phyloP scores from a whole-genome alignment of 2,888 invertebrate species.

The Amphiduros pacificus region DNA sequence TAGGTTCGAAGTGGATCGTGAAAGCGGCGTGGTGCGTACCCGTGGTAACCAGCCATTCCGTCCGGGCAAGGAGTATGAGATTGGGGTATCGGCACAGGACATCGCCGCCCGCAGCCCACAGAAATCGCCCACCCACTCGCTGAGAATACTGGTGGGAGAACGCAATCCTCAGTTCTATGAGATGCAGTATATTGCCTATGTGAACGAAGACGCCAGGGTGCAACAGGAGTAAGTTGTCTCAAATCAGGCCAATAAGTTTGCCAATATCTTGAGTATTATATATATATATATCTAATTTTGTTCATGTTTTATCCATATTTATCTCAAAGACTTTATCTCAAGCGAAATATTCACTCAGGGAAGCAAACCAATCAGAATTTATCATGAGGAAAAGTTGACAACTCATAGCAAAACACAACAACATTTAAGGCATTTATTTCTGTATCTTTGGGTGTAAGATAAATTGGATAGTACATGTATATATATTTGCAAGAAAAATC shows the following conservation, averaged over 20 bases:
- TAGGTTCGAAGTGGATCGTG: conserved; percentile 90
- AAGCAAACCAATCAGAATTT: no score
- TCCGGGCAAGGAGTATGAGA: conserved; percentile 88
- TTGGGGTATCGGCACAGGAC: conserved; percentile 91
- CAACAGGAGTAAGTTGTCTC: conserved; percentile 22
- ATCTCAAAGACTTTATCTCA: no score
- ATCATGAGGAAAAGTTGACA: no score
- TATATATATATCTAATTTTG: neutral
- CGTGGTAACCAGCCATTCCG: conserved; percentile 28
- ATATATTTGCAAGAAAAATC: no score
- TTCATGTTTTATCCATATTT: neutral
- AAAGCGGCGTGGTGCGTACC: conserved; percentile 48
- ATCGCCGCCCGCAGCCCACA: conserved; percentile 30
- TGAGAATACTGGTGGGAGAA: conserved; percentile 89
- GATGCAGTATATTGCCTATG: conserved; percentile 90
- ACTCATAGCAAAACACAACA: no score
- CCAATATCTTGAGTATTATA: no score
- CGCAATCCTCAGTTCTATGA: conserved; percentile 97
- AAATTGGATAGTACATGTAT: no score
- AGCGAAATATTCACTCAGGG: no score
- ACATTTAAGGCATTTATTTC: no score
- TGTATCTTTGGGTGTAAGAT: no score
- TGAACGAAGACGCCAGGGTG: conserved; percentile 74
- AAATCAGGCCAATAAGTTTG: no score
- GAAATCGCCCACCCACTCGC: conserved; percentile 45